Conservation (phyloP, 2,888 invertebrate species). For the Epsilonema sp. region DNA sequence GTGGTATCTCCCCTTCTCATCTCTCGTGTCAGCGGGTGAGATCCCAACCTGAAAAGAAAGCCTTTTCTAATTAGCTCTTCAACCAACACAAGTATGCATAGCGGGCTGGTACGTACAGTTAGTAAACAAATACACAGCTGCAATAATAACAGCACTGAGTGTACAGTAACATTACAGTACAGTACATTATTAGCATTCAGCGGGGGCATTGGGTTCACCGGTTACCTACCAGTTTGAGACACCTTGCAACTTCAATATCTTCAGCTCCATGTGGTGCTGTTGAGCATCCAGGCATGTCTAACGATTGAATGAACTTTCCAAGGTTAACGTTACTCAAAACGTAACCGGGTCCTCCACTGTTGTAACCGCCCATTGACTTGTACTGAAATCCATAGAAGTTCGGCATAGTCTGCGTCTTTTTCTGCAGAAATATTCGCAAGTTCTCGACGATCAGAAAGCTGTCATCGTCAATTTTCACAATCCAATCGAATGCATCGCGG, state of each 20-base stretch:
- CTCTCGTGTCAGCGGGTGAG: neutral
- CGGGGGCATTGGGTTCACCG: too few species aligned
- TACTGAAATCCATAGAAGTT: neutral
- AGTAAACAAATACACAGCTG: neutral
- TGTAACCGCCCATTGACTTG: slow-evolving; percentile 3
- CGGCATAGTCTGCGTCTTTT: neutral
- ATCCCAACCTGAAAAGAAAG: slow-evolving; percentile 4
- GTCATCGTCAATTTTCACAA: slow-evolving; percentile 8
- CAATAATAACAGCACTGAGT: too few species aligned
- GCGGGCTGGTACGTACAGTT: too few species aligned
- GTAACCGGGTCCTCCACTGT: slow-evolving; percentile 6
- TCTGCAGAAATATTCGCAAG: neutral
- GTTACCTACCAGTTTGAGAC: neutral
- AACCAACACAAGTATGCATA: too few species aligned
- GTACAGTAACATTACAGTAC: too few species aligned
- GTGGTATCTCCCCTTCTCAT: slow-evolving; percentile 1
- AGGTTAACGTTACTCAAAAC: neutral
- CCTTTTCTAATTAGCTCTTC: neutral
- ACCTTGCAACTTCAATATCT: slow-evolving; percentile 2
- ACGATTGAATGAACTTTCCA: neutral
- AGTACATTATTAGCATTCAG: too few species aligned
- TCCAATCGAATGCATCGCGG: slow-evolving; percentile 1
- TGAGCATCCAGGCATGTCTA: neutral
- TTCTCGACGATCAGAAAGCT: slow-evolving; percentile 6
- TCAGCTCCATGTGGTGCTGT: neutral